Evolutionary conservation across 2,797 vertebrate species (phyloP).

Genomic region (Sebastes taczanowskii): DNA sequence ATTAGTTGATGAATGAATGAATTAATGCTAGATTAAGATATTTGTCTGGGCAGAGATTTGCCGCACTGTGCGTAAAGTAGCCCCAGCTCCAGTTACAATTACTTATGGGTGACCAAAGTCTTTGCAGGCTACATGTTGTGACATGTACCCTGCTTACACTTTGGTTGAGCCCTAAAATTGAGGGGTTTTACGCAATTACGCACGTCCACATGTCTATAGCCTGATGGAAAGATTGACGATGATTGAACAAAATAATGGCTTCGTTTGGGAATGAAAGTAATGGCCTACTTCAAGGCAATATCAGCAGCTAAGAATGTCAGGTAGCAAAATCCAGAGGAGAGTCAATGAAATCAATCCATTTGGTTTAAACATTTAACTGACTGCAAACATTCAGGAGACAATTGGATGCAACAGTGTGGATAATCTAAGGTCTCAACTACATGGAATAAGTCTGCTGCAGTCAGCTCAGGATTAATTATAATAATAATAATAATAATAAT

Average conservation of each 20-base stretch:
- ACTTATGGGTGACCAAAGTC: not conserved
- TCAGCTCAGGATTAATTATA: not conserved
- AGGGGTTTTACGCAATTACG: not conserved
- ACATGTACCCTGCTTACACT: not conserved
- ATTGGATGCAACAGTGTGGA: conserved; percentile 20
- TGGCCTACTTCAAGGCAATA: not conserved
- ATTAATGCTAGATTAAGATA: not conserved
- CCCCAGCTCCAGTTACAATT: not conserved
- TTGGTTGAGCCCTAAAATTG: too few relatives aligned
- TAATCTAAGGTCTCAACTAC: not conserved
- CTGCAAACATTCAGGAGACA: conserved; percentile 59
- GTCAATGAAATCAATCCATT: conserved; percentile 68
- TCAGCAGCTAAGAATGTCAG: not conserved
- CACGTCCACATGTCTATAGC: not conserved
- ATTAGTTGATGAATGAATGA: not conserved
- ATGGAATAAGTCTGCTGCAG: not conserved
- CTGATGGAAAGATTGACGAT: not conserved
- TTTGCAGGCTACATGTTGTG: not conserved
- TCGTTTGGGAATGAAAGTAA: not conserved
- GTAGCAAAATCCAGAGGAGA: conserved; percentile 33
- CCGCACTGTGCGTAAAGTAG: not conserved
- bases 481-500: too few relatives aligned
- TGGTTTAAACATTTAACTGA: conserved; percentile 73
- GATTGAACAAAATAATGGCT: not conserved
- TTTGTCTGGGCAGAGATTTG: not conserved